phyloP scores from a whole-genome alignment of 2,888 invertebrate genomes.

The Coenonympha arcania region DNA sequence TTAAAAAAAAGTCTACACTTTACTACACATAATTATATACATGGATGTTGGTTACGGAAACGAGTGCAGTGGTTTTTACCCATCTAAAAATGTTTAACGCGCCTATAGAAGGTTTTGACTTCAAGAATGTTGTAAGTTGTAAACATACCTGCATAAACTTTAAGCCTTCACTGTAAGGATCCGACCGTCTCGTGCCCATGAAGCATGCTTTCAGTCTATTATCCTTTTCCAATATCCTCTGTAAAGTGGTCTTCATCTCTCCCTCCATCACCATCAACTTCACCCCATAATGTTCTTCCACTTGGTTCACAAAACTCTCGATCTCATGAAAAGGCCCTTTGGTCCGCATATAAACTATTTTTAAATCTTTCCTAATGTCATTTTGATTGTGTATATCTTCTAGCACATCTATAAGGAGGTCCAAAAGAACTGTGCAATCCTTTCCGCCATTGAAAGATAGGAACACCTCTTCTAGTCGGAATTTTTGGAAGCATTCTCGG shows the following conservation, averaged over 20 bases:
- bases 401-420: constrained; percentile 50
- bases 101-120: too few relatives aligned
- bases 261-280: constrained; percentile 79
- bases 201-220: constrained; percentile 84
- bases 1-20: too few relatives aligned
- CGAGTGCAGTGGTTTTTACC: too few relatives aligned
- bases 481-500: constrained; percentile 75
- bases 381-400: constrained; percentile 42
- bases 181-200: constrained; percentile 93
- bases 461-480: constrained; percentile 83
- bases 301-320: constrained; percentile 85
- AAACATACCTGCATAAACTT: constrained; percentile 78
- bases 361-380: constrained; percentile 62
- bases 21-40: too few relatives aligned
- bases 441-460: constrained; percentile 98
- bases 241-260: constrained; percentile 82
- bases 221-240: constrained; percentile 73
- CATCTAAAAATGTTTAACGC: too few relatives aligned
- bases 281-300: constrained; percentile 81
- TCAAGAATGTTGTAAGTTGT: too few relatives aligned
- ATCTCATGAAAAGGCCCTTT: constrained; percentile 88
- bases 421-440: constrained; percentile 94
- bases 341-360: constrained; percentile 86
- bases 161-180: constrained; percentile 84
- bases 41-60: too few relatives aligned